Base-by-base conservation (phyloP, 2,797 vertebrate species). In the Xenops minutus region DNA sequence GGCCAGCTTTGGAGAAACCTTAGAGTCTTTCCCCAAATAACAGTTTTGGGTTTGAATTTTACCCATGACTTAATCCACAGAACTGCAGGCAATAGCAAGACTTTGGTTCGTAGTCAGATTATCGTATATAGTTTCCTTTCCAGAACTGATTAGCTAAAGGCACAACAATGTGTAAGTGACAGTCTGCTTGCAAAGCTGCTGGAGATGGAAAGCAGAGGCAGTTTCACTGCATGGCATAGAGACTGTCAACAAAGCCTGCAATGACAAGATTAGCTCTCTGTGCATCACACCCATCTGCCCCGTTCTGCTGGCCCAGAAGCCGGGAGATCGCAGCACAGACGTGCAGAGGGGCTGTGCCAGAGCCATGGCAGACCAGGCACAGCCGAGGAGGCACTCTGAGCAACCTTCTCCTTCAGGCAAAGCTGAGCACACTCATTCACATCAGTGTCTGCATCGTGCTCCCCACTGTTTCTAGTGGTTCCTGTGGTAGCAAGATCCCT, bases 361-460 rank as follows among this genome's bases (percentile, higher is more conserved):
- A 32, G 74, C 56, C 52, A 17, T 0, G 4, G 83, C 59, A 30
- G 51, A 56, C 2, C 55, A 44, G 64, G 58, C 37, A 8, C 11
- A 6, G 85, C 55, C 49, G 59, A 46, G 0, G 22, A 27, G 41
- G 26, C 34, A 8, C 0, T 3, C 27, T 3, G 26, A n/a, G 49
- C 2, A 30, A 24, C 36, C 14, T 16, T 5, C 27, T 24, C 41
- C 4, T 3, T 18, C 20, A 5, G 23, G 59, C n/a, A 58, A 41
- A 54, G 9, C 37, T 36, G 39, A 46, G 39, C 30, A 18, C 2
- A 14, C 36, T 1, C 55, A 14, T 5, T n/a, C 54, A 24, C 14
- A 4, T 6, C 19, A 3, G 27, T 0, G 20, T 0, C 62, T 67
- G 64, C 48, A 39, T 1, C 48, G 2, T 1, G 4, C 30, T 51